Evolutionary conservation across 2,113 vertebrate genomes (phyloP), one percentile per base, ranked within the genome.

Genomic region (Phyllostomus hastatus): DNA sequence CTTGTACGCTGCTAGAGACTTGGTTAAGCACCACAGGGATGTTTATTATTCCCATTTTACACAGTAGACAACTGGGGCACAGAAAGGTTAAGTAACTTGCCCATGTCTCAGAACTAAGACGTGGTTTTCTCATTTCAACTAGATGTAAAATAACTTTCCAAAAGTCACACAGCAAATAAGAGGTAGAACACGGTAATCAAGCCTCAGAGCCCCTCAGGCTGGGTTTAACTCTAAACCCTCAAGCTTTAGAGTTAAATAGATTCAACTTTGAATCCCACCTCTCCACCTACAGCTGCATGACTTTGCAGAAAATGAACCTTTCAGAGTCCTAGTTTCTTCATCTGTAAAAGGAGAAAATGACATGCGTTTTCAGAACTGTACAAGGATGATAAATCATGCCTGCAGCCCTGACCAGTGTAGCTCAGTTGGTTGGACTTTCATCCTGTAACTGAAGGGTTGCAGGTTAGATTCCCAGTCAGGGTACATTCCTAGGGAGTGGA

Each of bases 51-150:
- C 5, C 20, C 67, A 54, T 72, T 85, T 79, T 76, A 87, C 90
- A 61, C 6, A 46, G 14, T 19, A 67, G 70, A 43, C 66, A 19
- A 80, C 50, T 24, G 19, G 70, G 80, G 84, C 38, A 50, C 64
- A 88, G 52, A 81, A 69, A 70, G 28, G n/a, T 78, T 76, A 54
- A 59, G 66, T 81, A 91, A 85, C 38, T 64, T 79, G 46, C 43
- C 50, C 52, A 64, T 57, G 41, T 59, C 80, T 79, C 22, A 82
- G 69, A 87, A 52, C 43, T 41, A 83, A 76, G 31, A 43, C 46
- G 66, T 7, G 17, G 10, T 10, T 72, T 96, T 95, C 92, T 73
- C 75, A 82, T 95, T 88, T 93, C 26, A 61, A 52, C 61, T 81
- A 75, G 41, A 92, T 26, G 43, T 83, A 33, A 82, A 72, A 76